A percentile compares a stretch with the other conserved stretches of the same genome.
phyloP scores from a whole-genome alignment of 2,888 invertebrate genomes.

The Syritta pipiens region DNA sequence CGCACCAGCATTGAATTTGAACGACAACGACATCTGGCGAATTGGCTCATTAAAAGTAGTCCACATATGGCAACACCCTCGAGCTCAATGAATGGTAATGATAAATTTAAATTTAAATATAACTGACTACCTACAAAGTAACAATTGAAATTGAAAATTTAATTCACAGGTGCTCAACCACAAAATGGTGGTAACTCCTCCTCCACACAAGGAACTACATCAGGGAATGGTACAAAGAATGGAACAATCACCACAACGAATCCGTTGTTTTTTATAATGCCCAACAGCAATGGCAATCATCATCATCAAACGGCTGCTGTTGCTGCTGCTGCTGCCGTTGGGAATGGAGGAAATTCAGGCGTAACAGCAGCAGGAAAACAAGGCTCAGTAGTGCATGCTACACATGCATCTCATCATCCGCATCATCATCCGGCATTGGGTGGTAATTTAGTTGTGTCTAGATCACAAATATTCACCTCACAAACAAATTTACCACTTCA shows the following conservation, averaged over 20 bases:
- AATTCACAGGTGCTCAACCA: conserved; percentile 42
- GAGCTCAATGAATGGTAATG: conserved; percentile 70
- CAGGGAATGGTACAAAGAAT: conserved; percentile 72
- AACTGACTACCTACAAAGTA: no score
- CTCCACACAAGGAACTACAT: conserved; percentile 68
- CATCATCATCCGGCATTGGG: conserved; percentile 70
- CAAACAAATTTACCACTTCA: conserved; percentile 73
- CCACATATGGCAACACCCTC: conserved; percentile 78
- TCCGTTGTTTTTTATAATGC: conserved; percentile 74
- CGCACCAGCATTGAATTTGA: conserved; percentile 79
- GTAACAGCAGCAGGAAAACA: conserved; percentile 43
- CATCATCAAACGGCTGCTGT: conserved; percentile 38
- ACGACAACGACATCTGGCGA: conserved; percentile 79
- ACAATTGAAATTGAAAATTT: neutral
- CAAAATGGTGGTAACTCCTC: conserved; percentile 65
- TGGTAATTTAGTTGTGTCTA: conserved; percentile 71
- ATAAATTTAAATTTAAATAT: conserved; percentile 22
- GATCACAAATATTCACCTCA: conserved; percentile 72
- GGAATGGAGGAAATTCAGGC: conserved; percentile 18
- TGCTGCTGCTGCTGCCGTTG: conserved; percentile 20
- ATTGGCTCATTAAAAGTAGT: conserved; percentile 79
- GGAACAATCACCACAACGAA: conserved; percentile 72
- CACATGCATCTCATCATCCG: conserved; percentile 62
- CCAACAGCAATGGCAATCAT: conserved; percentile 72
- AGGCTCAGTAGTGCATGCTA: conserved; percentile 39